phyloP scores from a whole-genome alignment of 2,113 vertebrate genomes.

The Gracilinanus agilis region DNA sequence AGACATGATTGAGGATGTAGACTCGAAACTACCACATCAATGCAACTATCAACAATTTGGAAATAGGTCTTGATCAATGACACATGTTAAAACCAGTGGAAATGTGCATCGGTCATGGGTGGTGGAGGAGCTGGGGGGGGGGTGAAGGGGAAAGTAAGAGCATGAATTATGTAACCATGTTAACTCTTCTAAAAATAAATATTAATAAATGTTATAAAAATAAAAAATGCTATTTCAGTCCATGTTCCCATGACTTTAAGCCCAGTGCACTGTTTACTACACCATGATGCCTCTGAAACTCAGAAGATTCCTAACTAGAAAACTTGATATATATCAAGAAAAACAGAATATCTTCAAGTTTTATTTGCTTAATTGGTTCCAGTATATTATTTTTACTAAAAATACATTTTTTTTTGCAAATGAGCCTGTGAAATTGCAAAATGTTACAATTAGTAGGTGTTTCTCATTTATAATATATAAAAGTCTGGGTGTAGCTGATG shows the following conservation, averaged over 20 bases:
- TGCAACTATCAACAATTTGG: no score
- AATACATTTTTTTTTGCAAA: background rate
- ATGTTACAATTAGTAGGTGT: background rate
- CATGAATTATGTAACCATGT: no score
- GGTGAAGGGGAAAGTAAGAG: no score
- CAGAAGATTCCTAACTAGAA: background rate
- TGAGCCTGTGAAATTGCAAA: background rate
- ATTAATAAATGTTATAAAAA: no score
- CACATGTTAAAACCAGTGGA: no score
- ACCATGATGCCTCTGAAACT: background rate
- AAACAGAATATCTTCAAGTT: background rate
- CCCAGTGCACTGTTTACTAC: background rate
- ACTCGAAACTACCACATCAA: no score
- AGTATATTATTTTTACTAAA: background rate
- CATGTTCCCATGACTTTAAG: background rate
- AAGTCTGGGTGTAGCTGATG: background rate
- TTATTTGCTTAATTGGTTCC: background rate
- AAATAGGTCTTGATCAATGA: no score
- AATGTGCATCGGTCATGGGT: no score
- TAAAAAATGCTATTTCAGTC: background rate
- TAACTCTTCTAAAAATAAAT: no score
- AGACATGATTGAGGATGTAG: no score
- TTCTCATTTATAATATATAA: background rate
- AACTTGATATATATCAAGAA: background rate
- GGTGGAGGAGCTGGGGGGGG: no score